Percentiles rank a stretch among this genome's conserved stretches.
Conservation (phyloP, 2,113 vertebrate species). For the Potamarius usumacintae region DNA sequence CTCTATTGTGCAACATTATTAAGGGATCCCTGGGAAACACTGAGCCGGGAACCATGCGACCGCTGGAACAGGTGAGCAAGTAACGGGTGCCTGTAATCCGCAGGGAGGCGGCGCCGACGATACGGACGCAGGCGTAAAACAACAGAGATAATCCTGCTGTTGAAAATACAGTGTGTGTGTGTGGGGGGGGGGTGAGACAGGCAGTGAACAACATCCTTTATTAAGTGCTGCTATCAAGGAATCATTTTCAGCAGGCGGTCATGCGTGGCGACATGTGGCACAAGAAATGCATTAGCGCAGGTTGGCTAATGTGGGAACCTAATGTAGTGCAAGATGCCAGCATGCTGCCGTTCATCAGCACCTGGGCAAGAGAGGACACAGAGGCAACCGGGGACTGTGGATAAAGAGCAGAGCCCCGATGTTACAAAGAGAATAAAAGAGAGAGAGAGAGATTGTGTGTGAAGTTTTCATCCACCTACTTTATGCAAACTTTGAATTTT, state of each 20-base stretch:
- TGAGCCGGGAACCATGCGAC: constrained; percentile 30
- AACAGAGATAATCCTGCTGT: constrained; percentile 56
- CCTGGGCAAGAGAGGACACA: constrained; percentile 24
- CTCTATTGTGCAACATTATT: constrained; percentile 56
- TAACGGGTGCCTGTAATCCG: constrained; percentile 54
- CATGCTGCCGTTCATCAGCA: constrained; percentile 37
- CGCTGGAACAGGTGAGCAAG: constrained; percentile 55
- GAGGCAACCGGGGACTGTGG: background rate
- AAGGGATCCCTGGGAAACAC: constrained; percentile 56
- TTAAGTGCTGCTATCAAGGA: constrained; percentile 43
- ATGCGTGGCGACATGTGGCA: constrained; percentile 46
- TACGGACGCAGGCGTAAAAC: constrained; percentile 53
- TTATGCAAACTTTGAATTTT: background rate
- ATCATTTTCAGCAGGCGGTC: constrained; percentile 39
- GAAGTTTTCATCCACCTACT: background rate
- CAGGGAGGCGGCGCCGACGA: constrained; percentile 35
- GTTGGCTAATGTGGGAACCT: constrained; percentile 44
- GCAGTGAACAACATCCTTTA: constrained; percentile 46
- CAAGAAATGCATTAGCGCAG: constrained; percentile 42
- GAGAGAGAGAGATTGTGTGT: background rate
- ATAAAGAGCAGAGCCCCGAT: constrained; percentile 26
- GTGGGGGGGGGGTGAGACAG: constrained; percentile 18
- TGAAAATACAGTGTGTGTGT: constrained; percentile 36
- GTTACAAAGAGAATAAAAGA: constrained; percentile 29
- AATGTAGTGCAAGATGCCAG: constrained; percentile 44